Evolutionary conservation across 2,888 invertebrate genomes (phyloP), one percentile per base, ranked within the genome.

Genomic region (Ormia ochracea): DNA sequence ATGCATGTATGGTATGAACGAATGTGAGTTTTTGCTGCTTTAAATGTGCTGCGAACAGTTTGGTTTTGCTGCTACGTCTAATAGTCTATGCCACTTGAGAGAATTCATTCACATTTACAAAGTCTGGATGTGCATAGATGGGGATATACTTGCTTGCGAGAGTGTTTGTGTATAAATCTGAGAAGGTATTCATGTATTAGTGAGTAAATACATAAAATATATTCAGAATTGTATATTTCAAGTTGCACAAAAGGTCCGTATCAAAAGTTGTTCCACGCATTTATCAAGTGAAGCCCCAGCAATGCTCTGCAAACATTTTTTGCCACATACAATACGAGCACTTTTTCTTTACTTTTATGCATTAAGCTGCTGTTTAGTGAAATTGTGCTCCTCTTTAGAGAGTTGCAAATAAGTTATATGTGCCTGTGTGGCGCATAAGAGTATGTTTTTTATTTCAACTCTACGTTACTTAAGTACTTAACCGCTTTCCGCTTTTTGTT

Each of bases 401-500:
- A 80, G 68, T 77, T 76, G 72, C 41, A 76, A 66, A 72, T 68
- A 36, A 69, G 52, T 52, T 70, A 52, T 41, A 17, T 70, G 69
- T 70, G 33, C 12, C 52, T n/a, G 14, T 26, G 28, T 59, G 19
- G 69, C 59, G 33, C 12, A 63, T n/a, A 17, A 36, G 28, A 70
- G 19, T 50, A 1, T 50, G n/a, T 36, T 66, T 73, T 63, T 69
- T 66, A 33, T 52, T 54, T 33, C 41, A 72, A 43, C 26, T 59
- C 23, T 66, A 12, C 63, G 58, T 17, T 72, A 41, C 26, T 31
- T 56, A 33, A 61, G 83, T 85, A 87, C 86, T 86, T 87, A 87
- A 86, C 86, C 87, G 86, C 85, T 84, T 86, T 86, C 85, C 85
- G 85, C 81, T 84, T 85, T 84, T 86, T 87, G 83, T 80, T 69